Base-by-base conservation (phyloP, 1,140 invertebrate genomes). In the Drosophila novamexicana region DNA sequence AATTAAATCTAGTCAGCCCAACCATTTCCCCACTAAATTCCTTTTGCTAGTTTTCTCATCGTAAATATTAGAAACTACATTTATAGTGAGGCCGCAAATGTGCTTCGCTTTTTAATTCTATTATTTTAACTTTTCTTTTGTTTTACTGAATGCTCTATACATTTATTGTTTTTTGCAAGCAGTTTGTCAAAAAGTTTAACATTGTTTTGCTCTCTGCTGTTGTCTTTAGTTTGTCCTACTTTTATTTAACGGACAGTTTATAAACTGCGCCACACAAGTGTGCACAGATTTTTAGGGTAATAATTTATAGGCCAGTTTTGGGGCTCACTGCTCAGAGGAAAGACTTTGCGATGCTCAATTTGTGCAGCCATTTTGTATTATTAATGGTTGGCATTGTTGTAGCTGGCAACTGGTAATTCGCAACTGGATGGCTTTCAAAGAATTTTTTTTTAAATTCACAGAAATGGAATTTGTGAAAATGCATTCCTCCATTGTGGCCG, bases 231-330 rank as follows among this genome's bases (percentile, higher is more conserved):
- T 77, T 63, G 50, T 62, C 50, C 63, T 59, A 63, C 74, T 80
- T 83, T 69, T 42, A 42, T 42, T 54, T 37, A 16, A 79, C 71
- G 63, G 62, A 6, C 72, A 72, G 66, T 83, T 75, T 77, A 84
- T 77, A 77, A 77, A 84, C 64, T 61, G 49, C 52, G 58, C 62
- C 49, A 56, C 34, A 59, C 68, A 78, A 82, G 47, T 76, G 80
- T 58, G 44, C 76, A 75, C 79, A 69, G 53, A 79, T 78, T 74
- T 75, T 65, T 72, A 18, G 39, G n/a, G 53, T 76, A 72, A 86
- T 86, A 82, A 86, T 88, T 88, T 83, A 86, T 88, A 79, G 78
- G 75, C 63, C 63, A 81, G 50, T 63, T 69, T 63, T 37, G 16
- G 39, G n/a, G 9, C 16, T 29, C 61, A 14, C 4, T 40, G 36